phyloP scores from a whole-genome alignment of 2,888 invertebrate species.

The Leptinotarsa juncta region DNA sequence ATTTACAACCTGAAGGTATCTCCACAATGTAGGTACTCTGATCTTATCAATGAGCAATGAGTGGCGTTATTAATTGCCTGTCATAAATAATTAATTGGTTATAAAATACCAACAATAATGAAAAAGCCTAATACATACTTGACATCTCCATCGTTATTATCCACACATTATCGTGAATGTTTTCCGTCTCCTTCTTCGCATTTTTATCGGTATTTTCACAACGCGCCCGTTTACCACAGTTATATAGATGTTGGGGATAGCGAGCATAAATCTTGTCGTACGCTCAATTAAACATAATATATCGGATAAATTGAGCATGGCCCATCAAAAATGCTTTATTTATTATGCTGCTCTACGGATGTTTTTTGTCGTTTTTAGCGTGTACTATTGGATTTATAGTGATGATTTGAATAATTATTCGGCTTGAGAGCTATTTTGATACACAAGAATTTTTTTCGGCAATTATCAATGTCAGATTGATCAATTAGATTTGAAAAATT shows the following conservation, averaged over 20 bases:
- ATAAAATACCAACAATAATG: neutral
- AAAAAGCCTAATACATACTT: neutral
- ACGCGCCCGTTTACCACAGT: conserved; percentile 26
- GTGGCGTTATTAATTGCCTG: neutral
- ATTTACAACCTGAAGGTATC: too few relatives aligned
- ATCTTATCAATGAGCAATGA: too few relatives aligned
- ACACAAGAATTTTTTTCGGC: conserved; percentile 10
- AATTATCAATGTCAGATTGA: conserved; percentile 12
- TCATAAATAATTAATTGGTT: neutral
- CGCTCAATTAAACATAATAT: conserved; percentile 65
- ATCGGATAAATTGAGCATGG: conserved; percentile 64
- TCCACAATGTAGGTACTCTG: too few relatives aligned
- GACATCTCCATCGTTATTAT: conserved; percentile 2
- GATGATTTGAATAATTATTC: conserved; percentile 54
- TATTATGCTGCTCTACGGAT: conserved; percentile 54
- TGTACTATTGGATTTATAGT: conserved; percentile 50
- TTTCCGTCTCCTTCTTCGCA: conserved; percentile 15
- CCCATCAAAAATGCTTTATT: conserved; percentile 59
- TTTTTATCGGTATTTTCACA: conserved; percentile 23
- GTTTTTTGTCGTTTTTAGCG: conserved; percentile 51
- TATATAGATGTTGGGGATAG: conserved; percentile 52
- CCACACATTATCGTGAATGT: conserved; percentile 17
- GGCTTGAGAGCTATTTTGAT: conserved; percentile 13
- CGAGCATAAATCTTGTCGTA: conserved; percentile 63
- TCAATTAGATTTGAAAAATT: conserved; percentile 1